A percentile compares a stretch with the other conserved stretches of the same genome.
phyloP scores from a whole-genome alignment of 2,888 invertebrate genomes.

The Volucella zonaria region DNA sequence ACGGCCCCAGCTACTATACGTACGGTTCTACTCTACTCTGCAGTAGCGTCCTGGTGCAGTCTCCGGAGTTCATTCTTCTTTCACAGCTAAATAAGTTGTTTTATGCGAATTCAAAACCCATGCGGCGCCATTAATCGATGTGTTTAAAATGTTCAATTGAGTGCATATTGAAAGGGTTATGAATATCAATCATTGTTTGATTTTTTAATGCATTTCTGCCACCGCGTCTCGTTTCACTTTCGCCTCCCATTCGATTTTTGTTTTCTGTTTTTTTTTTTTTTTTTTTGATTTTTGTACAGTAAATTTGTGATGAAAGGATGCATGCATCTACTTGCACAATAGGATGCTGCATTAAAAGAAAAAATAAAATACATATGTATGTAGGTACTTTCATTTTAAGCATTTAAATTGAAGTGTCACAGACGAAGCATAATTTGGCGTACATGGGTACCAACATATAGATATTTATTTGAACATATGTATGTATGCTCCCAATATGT shows the following conservation, averaged over 20 bases:
- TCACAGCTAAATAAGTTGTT: slow-evolving; percentile 72
- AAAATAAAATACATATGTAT: too few relatives aligned
- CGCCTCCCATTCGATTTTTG: slow-evolving; percentile 18
- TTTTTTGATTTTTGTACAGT: slow-evolving; percentile 39
- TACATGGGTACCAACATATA: too few relatives aligned
- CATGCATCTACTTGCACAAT: slow-evolving; percentile 6
- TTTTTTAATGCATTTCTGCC: slow-evolving; percentile 72
- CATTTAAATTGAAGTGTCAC: too few relatives aligned
- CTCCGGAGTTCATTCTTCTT: slow-evolving; percentile 72
- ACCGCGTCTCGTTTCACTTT: slow-evolving; percentile 55
- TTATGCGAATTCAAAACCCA: slow-evolving; percentile 72
- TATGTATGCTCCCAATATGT: too few relatives aligned
- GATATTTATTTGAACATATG: too few relatives aligned
- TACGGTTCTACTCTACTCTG: slow-evolving; percentile 16
- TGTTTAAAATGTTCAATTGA: slow-evolving; percentile 74
- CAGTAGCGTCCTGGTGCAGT: slow-evolving; percentile 49
- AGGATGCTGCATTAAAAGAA: too few relatives aligned
- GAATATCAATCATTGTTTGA: slow-evolving; percentile 74
- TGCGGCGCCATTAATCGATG: slow-evolving; percentile 74
- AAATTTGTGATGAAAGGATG: slow-evolving; percentile 57
- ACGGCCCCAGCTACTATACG: slow-evolving; percentile 17
- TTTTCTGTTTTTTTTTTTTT: slow-evolving; percentile 17
- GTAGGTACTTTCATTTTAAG: too few relatives aligned
- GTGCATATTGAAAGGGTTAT: slow-evolving; percentile 74
- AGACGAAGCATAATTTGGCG: too few relatives aligned